Evolutionary conservation across 2,797 vertebrate species (phyloP).

Genomic region (Coilia nasus): DNA sequence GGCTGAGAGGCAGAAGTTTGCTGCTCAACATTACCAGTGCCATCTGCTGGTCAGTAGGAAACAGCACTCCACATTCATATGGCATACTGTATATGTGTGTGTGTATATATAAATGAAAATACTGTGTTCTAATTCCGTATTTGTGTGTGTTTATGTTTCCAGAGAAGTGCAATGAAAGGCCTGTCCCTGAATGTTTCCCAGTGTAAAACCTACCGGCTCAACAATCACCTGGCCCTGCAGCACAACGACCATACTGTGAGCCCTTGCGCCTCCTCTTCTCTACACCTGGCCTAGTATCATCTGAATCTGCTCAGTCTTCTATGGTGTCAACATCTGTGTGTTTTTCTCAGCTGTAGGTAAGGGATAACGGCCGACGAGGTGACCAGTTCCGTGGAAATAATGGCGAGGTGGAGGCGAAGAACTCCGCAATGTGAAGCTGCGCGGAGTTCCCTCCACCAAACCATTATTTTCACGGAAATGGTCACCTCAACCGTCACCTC

Average conservation of each 20-base stretch:
- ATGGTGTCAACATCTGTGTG: neutral
- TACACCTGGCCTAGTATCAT: neutral
- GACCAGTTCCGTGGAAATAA: too few relatives aligned
- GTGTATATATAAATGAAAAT: too few relatives aligned
- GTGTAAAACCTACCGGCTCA: constrained; percentile 66
- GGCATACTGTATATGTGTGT: too few relatives aligned
- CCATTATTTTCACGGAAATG: too few relatives aligned
- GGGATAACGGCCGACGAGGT: too few relatives aligned
- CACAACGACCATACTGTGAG: constrained; percentile 74
- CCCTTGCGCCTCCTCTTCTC: neutral
- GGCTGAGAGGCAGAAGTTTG: constrained; percentile 58
- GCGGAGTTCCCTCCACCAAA: too few relatives aligned
- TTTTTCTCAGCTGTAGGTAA: neutral
- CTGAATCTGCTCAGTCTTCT: neutral
- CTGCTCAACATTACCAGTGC: constrained; percentile 66
- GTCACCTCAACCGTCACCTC: too few relatives aligned
- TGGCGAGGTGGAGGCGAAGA: too few relatives aligned
- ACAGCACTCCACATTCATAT: neutral
- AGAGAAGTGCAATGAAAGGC: constrained; percentile 74
- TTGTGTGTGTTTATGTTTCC: constrained; percentile 37
- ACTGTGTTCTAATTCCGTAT: neutral
- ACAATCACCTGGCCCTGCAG: constrained; percentile 75
- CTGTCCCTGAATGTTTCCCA: constrained; percentile 71
- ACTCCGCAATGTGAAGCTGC: too few relatives aligned
- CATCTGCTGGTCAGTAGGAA: constrained; percentile 80